Conservation (phyloP, 2,888 invertebrate species). For the Formica aserva region DNA sequence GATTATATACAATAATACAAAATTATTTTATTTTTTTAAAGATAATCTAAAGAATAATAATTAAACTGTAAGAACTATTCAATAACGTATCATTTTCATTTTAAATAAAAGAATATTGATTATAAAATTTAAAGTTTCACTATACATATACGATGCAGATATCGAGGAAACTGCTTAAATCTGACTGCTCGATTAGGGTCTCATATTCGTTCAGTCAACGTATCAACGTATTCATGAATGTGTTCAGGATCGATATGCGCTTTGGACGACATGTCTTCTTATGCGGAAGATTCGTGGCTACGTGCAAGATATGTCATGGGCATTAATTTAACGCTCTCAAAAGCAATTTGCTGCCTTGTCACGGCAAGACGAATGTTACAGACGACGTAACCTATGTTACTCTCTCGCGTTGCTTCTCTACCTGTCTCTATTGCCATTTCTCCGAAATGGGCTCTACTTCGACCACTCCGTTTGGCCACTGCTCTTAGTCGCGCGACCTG, state of each 20-base stretch:
- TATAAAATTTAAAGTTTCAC: neutral
- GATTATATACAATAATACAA: neutral
- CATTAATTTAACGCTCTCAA: constrained; percentile 75
- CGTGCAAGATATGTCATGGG: constrained; percentile 52
- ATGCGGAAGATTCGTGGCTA: constrained; percentile 56
- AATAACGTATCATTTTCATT: neutral
- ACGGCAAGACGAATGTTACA: constrained; percentile 73
- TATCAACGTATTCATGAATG: constrained; percentile 10
- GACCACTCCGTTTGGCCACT: constrained; percentile 44
- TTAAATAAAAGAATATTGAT: neutral
- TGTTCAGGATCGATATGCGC: constrained; percentile 24
- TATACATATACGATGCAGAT: neutral
- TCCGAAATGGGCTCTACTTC: constrained; percentile 40
- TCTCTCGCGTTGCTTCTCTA: constrained; percentile 23
- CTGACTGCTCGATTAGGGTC: neutral
- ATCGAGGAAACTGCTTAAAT: neutral
- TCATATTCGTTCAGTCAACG: neutral
- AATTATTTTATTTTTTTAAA: neutral
- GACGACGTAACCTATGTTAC: constrained; percentile 60
- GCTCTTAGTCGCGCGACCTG: constrained; percentile 41
- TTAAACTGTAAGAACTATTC: neutral
- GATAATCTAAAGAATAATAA: neutral
- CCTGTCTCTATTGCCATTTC: constrained; percentile 31
- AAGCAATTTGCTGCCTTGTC: constrained; percentile 78
- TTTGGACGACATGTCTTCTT: constrained; percentile 56